Percentiles rank a stretch among this genome's conserved stretches.
These are phyloP conservation scores for Ommatoiulus sabulosus DNA, from an alignment of 2,888 invertebrate species.

Conservation along the genomic window DNA sequence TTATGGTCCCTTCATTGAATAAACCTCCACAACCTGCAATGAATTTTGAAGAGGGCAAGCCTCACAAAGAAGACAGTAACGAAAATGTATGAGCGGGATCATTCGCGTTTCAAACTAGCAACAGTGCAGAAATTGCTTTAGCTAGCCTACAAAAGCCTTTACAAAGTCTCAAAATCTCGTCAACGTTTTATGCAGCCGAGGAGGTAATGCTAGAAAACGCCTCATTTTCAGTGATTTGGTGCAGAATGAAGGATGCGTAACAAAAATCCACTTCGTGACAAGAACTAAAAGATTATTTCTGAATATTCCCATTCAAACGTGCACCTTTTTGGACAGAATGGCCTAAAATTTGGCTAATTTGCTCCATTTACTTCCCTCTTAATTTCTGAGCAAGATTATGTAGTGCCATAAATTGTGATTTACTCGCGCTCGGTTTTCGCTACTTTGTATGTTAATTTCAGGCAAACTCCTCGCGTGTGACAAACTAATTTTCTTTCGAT, in stretches of 20 bases:
- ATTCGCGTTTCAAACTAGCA: neutral
- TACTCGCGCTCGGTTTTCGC: neutral
- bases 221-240: too few species aligned
- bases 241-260: too few species aligned
- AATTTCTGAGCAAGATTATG: too few species aligned
- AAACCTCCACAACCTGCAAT: conserved; percentile 34
- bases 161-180: neutral
- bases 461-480: neutral
- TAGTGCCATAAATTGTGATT: too few species aligned
- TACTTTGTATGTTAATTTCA: neutral
- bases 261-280: too few species aligned
- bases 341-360: too few species aligned
- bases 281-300: too few species aligned
- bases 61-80: conserved; percentile 4
- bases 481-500: conserved; percentile 7
- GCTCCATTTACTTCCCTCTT: too few species aligned
- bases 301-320: too few species aligned
- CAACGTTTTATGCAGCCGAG: neutral
- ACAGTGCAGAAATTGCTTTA: neutral
- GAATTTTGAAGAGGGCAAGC: conserved; percentile 17
- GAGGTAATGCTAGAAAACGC: too few species aligned
- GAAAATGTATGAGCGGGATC: conserved; percentile 8
- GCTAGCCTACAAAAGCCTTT: neutral
- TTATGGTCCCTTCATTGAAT: conserved; percentile 28
- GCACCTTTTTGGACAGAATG: too few species aligned